Percentiles rank a stretch among this genome's conserved stretches.
These are phyloP conservation scores for Acleris sparsana DNA, from an alignment of 2,888 invertebrate species.

Conservation along the genomic window DNA sequence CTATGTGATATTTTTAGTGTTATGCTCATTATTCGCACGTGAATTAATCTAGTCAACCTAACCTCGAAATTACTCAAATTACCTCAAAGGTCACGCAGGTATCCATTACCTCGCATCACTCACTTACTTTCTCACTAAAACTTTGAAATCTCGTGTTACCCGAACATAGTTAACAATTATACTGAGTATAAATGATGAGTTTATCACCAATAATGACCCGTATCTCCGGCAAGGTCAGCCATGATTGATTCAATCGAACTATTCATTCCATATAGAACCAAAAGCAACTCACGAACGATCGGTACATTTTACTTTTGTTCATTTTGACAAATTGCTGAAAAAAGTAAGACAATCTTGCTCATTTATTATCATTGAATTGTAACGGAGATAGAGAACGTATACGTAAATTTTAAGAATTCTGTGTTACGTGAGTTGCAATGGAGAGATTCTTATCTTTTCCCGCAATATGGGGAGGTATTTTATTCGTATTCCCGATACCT, in stretches of 20 bases:
- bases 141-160: slow-evolving; percentile 8
- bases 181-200: slow-evolving; percentile 50
- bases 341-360: too few relatives aligned
- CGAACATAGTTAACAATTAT: slow-evolving; percentile 13
- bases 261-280: slow-evolving; percentile 6
- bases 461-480: background rate
- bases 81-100: slow-evolving; percentile 55
- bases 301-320: too few relatives aligned
- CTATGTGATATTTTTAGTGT: slow-evolving; percentile 5
- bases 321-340: too few relatives aligned
- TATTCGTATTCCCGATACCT: background rate
- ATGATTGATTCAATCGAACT: slow-evolving; percentile 22
- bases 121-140: slow-evolving; percentile 23
- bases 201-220: slow-evolving; percentile 61
- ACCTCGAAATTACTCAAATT: slow-evolving; percentile 32
- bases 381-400: too few relatives aligned
- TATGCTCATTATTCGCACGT: slow-evolving; percentile 10
- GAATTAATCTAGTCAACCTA: slow-evolving; percentile 5
- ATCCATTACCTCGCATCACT: slow-evolving; percentile 50
- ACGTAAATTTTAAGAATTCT: too few relatives aligned
- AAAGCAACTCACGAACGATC: background rate
- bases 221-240: slow-evolving; percentile 41
- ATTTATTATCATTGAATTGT: too few relatives aligned
- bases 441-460: background rate
- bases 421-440: too few relatives aligned